Conservation (phyloP, 1,140 invertebrate species). For the Acyrthosiphon pisum region DNA sequence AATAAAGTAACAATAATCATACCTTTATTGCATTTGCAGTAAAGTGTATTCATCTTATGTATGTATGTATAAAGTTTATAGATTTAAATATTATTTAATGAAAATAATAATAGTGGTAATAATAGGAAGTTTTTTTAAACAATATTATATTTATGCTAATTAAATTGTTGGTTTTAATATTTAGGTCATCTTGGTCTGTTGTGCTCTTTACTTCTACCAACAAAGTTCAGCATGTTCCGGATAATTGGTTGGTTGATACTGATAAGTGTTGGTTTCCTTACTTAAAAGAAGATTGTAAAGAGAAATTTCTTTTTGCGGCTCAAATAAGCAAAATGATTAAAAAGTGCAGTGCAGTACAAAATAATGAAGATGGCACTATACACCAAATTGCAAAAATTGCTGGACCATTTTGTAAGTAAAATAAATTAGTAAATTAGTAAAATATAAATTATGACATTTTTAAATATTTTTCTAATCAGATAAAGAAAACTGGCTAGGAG, state of each 20-base stretch:
- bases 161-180: no score
- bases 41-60: neutral
- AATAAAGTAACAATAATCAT: neutral
- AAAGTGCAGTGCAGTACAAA: neutral
- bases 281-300: no score
- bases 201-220: neutral
- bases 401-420: slow-evolving; percentile 2
- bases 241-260: neutral
- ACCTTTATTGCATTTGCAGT: neutral
- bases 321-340: slow-evolving; percentile 7
- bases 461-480: no score
- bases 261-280: no score
- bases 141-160: no score
- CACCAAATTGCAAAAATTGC: neutral
- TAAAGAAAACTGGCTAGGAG: no score
- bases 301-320: neutral
- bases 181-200: neutral
- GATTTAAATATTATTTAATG: no score
- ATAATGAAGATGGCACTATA: neutral
- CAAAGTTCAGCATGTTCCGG: neutral
- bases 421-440: neutral
- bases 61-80: no score
- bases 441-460: no score
- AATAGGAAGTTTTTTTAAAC: no score
- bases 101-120: no score